These are phyloP conservation scores for Hartigia nigra DNA, from an alignment of 2,888 invertebrate species.

Conservation along the genomic window DNA sequence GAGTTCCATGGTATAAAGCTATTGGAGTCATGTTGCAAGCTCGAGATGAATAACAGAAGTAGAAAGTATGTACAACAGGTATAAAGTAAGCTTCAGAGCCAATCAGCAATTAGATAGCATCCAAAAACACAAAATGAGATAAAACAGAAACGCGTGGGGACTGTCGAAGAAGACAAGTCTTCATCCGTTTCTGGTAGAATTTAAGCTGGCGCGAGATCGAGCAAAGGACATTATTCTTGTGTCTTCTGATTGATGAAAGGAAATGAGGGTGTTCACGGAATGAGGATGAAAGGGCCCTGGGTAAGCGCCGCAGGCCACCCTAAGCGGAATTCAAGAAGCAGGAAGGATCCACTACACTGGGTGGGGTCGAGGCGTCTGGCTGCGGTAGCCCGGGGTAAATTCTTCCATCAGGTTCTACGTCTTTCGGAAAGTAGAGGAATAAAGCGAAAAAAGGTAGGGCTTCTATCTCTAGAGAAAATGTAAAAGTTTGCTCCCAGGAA, in stretches of 20 bases:
- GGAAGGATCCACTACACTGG: not conserved
- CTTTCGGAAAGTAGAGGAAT: not conserved
- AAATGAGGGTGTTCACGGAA: constrained; percentile 10
- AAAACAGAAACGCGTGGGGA: not conserved
- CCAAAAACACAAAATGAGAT: not conserved
- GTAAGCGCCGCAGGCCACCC: constrained; percentile 17
- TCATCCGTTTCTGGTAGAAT: not conserved
- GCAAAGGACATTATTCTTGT: not conserved
- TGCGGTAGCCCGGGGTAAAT: constrained; percentile 21
- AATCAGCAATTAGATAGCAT: not conserved
- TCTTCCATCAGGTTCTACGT: constrained; percentile 21
- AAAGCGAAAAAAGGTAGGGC: not conserved
- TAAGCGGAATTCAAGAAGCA: constrained; percentile 16
- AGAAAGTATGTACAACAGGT: not conserved
- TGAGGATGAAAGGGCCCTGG: not conserved
- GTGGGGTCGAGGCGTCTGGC: not conserved
- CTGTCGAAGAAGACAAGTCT: not conserved
- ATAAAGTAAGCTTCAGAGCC: not conserved
- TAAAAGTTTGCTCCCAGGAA: not conserved
- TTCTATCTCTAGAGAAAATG: not conserved
- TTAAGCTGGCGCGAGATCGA: not conserved
- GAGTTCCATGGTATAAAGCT: too few species aligned
- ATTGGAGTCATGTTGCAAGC: not conserved
- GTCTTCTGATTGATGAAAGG: constrained; percentile 6
- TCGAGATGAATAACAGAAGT: not conserved